Evolutionary conservation across 2,113 vertebrate genomes (phyloP).

Genomic region (Grallaria varia): DNA sequence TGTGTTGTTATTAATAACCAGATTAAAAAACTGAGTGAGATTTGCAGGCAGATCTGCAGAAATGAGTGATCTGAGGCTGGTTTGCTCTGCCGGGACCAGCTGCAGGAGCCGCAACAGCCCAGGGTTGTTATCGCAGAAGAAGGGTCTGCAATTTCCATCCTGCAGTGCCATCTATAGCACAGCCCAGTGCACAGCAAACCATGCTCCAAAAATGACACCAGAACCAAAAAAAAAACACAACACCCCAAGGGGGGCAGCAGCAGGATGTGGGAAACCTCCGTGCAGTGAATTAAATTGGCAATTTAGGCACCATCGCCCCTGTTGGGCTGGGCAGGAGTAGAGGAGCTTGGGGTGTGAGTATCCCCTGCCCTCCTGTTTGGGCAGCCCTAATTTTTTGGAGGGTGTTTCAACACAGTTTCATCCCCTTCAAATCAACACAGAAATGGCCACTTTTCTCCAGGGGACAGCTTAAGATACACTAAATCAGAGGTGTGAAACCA

Average conservation of each 20-base stretch:
- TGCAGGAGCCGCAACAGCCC: not conserved
- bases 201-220: not conserved
- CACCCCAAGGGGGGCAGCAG: not conserved
- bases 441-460: not conserved
- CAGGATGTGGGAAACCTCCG: not conserved
- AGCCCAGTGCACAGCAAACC: not conserved
- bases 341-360: not conserved
- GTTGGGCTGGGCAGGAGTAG: not conserved
- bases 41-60: not conserved
- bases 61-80: not conserved
- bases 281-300: not conserved
- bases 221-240: not conserved
- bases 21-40: not conserved
- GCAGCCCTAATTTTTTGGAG: not conserved
- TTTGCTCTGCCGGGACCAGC: not conserved
- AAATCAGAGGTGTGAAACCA: conserved; percentile 24
- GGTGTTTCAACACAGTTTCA: not conserved
- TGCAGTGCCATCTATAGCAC: conserved; percentile 71
- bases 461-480: not conserved
- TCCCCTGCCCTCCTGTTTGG: not conserved
- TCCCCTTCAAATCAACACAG: not conserved
- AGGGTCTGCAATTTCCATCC: conserved; percentile 35
- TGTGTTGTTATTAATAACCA: not conserved
- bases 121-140: not conserved
- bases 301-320: not conserved